Percentiles rank a stretch among this genome's conserved stretches.
Evolutionary conservation across 2,797 vertebrate genomes (phyloP).

Genomic region (Scolopax rusticola): DNA sequence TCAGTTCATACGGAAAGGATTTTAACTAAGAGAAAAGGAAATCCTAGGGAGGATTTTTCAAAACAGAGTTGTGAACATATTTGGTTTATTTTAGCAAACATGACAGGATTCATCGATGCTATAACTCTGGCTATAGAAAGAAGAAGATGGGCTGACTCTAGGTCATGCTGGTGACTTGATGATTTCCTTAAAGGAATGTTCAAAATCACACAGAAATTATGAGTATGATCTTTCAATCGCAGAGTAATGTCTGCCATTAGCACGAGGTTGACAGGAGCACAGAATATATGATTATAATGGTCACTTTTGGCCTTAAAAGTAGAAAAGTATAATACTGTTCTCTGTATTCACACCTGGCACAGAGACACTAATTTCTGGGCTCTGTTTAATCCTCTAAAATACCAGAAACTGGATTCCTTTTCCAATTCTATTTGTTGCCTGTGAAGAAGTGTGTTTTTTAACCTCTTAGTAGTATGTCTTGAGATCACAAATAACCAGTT

Average conservation of each 20-base stretch:
- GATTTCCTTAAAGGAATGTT: neutral
- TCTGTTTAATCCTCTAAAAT: neutral
- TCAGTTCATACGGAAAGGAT: neutral
- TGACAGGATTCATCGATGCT: neutral
- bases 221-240: accelerated
- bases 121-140: neutral
- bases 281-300: neutral
- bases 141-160: neutral
- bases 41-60: neutral
- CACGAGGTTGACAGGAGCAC: neutral
- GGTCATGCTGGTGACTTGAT: neutral
- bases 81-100: neutral
- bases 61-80: neutral
- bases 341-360: neutral
- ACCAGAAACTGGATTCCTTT: neutral
- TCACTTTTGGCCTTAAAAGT: neutral
- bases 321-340: neutral
- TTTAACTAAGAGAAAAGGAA: neutral
- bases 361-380: neutral
- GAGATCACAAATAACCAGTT: neutral
- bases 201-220: neutral
- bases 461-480: neutral
- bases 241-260: neutral
- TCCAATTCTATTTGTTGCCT: neutral
- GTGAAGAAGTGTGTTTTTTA: neutral